phyloP scores from a whole-genome alignment of 2,888 invertebrate genomes.

The Thecocarcelia acutangulata region DNA sequence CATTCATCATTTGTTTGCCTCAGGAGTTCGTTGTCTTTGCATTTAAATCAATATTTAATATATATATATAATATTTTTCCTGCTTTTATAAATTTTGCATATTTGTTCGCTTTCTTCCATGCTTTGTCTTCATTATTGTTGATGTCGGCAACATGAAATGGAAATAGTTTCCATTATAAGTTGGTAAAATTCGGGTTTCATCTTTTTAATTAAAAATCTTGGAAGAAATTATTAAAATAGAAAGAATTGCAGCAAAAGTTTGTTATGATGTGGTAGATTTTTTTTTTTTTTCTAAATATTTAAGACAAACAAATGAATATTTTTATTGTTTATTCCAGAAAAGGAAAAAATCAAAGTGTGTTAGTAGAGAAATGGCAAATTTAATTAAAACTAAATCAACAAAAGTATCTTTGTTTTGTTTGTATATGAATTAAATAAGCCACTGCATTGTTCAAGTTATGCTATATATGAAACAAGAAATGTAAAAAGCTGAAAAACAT shows the following conservation, averaged over 20 bases:
- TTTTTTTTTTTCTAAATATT: too few relatives aligned
- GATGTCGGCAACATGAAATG: not conserved
- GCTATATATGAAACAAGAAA: too few relatives aligned
- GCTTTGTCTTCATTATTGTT: not conserved
- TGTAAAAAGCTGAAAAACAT: too few relatives aligned
- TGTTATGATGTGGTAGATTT: constrained; percentile 5
- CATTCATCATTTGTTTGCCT: constrained; percentile 1
- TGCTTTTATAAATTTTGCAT: not conserved
- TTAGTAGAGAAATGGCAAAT: not conserved
- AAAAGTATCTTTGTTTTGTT: not conserved
- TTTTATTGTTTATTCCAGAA: not conserved
- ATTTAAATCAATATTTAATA: constrained; percentile 17
- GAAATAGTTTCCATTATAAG: constrained; percentile 14
- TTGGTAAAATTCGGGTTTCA: constrained; percentile 2
- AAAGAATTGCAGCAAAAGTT: not conserved
- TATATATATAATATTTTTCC: constrained; percentile 2
- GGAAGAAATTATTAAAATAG: not conserved
- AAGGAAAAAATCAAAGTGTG: too few relatives aligned
- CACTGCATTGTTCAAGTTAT: too few relatives aligned
- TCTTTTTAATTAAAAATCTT: constrained; percentile 18
- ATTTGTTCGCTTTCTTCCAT: not conserved
- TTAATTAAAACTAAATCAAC: not conserved
- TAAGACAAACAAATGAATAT: not conserved
- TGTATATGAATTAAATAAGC: too few relatives aligned
- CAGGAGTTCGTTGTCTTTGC: not conserved